Conservation (phyloP, 2,888 invertebrate species). For the Melanchra persicariae region DNA sequence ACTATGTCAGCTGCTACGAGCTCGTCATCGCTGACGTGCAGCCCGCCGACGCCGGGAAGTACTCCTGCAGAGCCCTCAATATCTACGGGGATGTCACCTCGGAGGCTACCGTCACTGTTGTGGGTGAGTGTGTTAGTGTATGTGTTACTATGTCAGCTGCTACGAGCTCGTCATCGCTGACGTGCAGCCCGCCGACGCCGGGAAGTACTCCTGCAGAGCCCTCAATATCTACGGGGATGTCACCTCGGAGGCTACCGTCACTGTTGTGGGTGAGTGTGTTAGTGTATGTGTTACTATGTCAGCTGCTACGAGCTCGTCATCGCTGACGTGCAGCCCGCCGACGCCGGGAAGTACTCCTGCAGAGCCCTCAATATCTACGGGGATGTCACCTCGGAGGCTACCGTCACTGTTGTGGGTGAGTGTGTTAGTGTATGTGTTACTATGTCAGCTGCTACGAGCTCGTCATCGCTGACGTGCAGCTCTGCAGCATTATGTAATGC, state of each 20-base stretch:
- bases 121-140: constrained; percentile 92
- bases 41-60: constrained; percentile 92
- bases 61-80: constrained; percentile 96
- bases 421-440: constrained; percentile 82
- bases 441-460: constrained; percentile 16
- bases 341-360: constrained; percentile 95
- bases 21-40: constrained; percentile 74
- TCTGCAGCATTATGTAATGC: constrained; percentile 32
- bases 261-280: constrained; percentile 93
- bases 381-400: constrained; percentile 94
- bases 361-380: constrained; percentile 96
- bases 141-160: constrained; percentile 38
- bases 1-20: too few species aligned
- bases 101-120: constrained; percentile 95
- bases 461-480: constrained; percentile 74
- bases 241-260: constrained; percentile 93
- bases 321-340: too few species aligned
- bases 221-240: constrained; percentile 95
- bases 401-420: constrained; percentile 94
- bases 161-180: constrained; percentile 74
- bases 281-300: constrained; percentile 82
- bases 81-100: constrained; percentile 94
- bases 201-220: constrained; percentile 96
- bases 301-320: constrained; percentile 74
- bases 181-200: constrained; percentile 85